phyloP scores from a whole-genome alignment of 2,113 vertebrate genomes.

The Carassius carassius region DNA sequence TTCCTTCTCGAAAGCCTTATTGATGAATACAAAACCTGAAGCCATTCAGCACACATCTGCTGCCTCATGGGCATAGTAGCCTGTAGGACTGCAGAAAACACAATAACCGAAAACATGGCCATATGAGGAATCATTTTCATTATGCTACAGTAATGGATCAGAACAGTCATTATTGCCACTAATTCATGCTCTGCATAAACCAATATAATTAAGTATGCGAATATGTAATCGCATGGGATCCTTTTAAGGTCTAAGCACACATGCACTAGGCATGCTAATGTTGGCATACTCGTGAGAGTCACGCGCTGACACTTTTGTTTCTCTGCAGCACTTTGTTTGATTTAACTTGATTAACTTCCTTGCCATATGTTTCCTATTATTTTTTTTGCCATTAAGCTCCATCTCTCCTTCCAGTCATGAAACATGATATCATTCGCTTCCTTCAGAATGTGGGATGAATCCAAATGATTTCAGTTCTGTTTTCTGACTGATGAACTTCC shows the following conservation, averaged over 20 bases:
- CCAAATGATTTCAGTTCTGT: conserved; percentile 14
- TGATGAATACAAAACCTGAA: conserved; percentile 35
- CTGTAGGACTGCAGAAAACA: neutral
- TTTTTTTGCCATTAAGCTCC: conserved; percentile 11
- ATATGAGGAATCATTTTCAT: conserved; percentile 33
- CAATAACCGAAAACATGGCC: conserved; percentile 8
- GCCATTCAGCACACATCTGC: conserved; percentile 24
- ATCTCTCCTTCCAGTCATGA: conserved; percentile 33
- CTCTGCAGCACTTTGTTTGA: conserved; percentile 34
- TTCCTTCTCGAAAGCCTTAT: conserved; percentile 12
- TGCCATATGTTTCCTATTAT: conserved; percentile 48
- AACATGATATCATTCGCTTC: conserved; percentile 31
- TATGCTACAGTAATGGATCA: conserved; percentile 27
- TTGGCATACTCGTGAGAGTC: neutral
- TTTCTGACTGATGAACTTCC: conserved; percentile 49
- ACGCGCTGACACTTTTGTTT: neutral
- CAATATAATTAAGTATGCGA: conserved; percentile 44
- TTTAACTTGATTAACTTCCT: conserved; percentile 43
- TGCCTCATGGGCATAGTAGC: conserved; percentile 24
- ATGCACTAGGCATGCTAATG: conserved; percentile 21
- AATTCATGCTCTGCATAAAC: conserved; percentile 34
- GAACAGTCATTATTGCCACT: conserved; percentile 41
- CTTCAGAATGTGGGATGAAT: conserved; percentile 35
- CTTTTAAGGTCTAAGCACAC: conserved; percentile 15
- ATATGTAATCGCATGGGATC: conserved; percentile 35